Evolutionary conservation across 2,888 invertebrate genomes (phyloP).

Genomic region (Tricholauxania praeusta): DNA sequence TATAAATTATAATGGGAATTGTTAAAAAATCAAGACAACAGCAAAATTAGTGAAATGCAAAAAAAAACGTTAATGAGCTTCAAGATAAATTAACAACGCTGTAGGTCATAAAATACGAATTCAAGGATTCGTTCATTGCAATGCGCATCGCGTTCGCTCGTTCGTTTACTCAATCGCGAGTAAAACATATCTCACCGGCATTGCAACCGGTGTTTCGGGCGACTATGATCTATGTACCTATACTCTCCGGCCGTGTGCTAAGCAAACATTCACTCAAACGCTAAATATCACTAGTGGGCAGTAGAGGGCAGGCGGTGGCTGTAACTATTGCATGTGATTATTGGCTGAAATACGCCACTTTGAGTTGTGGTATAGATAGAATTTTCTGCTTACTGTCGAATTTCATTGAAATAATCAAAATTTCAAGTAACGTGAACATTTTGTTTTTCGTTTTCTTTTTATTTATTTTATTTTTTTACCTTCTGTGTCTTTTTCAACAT

Average conservation of each 20-base stretch:
- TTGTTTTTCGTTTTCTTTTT: conserved; percentile 8
- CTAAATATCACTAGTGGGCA: too few species aligned
- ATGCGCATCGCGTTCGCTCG: neutral
- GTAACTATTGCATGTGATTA: neutral
- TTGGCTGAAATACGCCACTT: neutral
- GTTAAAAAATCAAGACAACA: neutral
- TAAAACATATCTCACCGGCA: conserved; percentile 17
- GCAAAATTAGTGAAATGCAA: neutral
- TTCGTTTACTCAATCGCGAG: conserved; percentile 3
- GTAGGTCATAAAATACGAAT: conserved; percentile 28
- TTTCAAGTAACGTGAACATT: conserved; percentile 14
- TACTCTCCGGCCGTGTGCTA: too few species aligned
- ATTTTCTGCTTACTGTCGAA: neutral
- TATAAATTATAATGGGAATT: neutral
- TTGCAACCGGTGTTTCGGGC: neutral
- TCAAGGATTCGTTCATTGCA: conserved; percentile 21
- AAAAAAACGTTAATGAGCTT: neutral
- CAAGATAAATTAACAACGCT: neutral
- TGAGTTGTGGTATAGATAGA: neutral
- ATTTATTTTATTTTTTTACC: neutral
- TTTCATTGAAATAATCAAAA: conserved; percentile 21
- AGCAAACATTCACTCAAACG: too few species aligned
- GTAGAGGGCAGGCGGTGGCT: neutral
- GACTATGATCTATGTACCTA: neutral
- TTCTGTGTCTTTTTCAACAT: neutral